Conservation (phyloP, 2,888 invertebrate genomes). For the Caenorhabditis doughertyi region DNA sequence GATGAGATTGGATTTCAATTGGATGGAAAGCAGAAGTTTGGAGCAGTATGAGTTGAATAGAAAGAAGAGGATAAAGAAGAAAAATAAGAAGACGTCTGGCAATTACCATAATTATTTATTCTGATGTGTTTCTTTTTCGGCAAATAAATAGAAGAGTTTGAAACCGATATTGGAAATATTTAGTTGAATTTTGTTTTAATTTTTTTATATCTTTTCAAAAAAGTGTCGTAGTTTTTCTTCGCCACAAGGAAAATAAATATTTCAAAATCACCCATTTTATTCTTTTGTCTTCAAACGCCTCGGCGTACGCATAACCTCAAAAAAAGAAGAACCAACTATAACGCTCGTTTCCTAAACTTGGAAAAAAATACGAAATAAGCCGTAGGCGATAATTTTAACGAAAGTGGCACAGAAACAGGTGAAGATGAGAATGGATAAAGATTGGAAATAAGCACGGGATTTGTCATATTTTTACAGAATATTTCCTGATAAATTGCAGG, state of each 20-base stretch:
- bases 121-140: conserved; percentile 36
- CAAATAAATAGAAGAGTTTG: conserved; percentile 3
- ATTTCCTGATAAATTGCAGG: not conserved
- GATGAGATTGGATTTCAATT: conserved; percentile 49
- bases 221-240: not conserved
- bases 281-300: conserved; percentile 29
- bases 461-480: conserved; percentile 21
- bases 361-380: conserved; percentile 8
- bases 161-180: not conserved
- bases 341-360: not conserved
- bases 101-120: conserved; percentile 63
- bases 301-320: not conserved
- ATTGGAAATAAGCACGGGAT: conserved; percentile 14
- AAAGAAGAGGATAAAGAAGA: not conserved
- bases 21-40: not conserved
- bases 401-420: conserved; percentile 23
- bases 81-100: conserved; percentile 36
- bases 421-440: conserved; percentile 34
- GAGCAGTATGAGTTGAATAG: conserved; percentile 10
- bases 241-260: conserved; percentile 14
- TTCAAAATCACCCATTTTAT: conserved; percentile 14
- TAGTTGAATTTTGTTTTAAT: too few relatives aligned
- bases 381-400: conserved; percentile 43
- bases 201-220: too few relatives aligned
- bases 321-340: not conserved